A percentile compares a stretch with the other conserved stretches of the same genome.
Conservation (phyloP, 2,888 invertebrate species). For the Eumerus sabulonum region DNA sequence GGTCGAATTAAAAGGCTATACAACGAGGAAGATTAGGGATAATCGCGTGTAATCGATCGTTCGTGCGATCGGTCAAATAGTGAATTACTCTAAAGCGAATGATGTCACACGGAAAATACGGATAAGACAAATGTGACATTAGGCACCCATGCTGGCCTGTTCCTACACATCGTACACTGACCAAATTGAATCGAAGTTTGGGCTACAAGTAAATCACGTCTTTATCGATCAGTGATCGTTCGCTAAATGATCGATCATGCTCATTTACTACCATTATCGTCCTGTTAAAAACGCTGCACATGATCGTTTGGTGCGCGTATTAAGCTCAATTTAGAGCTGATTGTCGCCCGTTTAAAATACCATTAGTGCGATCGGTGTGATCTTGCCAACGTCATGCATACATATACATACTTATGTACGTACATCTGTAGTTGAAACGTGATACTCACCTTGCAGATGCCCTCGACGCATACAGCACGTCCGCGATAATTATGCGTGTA, state of each 20-base stretch:
- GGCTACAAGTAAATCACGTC: too few relatives aligned
- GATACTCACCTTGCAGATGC: slow-evolving; percentile 88
- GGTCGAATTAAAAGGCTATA: slow-evolving; percentile 56
- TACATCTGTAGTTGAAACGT: too few relatives aligned
- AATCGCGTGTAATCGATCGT: slow-evolving; percentile 57
- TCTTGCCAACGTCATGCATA: slow-evolving; percentile 54
- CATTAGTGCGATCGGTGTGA: slow-evolving; percentile 63
- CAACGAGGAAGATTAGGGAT: slow-evolving; percentile 49
- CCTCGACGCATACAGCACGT: slow-evolving; percentile 88
- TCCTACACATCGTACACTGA: too few relatives aligned
- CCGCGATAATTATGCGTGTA: slow-evolving; percentile 80
- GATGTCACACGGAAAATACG: slow-evolving; percentile 36
- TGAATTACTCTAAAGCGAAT: slow-evolving; percentile 12
- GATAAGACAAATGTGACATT: slow-evolving; percentile 22
- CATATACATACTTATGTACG: slow-evolving; percentile 7
- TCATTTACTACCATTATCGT: slow-evolving; percentile 37
- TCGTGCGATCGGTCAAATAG: slow-evolving; percentile 44
- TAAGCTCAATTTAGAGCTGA: slow-evolving; percentile 43
- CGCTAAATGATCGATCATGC: slow-evolving; percentile 22
- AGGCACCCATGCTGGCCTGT: background rate
- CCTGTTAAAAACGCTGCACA: slow-evolving; percentile 38
- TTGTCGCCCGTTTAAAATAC: slow-evolving; percentile 65
- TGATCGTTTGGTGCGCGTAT: slow-evolving; percentile 9
- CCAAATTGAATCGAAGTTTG: background rate
- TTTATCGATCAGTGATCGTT: slow-evolving; percentile 33